Evolutionary conservation across 2,797 vertebrate species (phyloP), one percentile per base, ranked within the genome.

Genomic region (Antrozous pallidus): DNA sequence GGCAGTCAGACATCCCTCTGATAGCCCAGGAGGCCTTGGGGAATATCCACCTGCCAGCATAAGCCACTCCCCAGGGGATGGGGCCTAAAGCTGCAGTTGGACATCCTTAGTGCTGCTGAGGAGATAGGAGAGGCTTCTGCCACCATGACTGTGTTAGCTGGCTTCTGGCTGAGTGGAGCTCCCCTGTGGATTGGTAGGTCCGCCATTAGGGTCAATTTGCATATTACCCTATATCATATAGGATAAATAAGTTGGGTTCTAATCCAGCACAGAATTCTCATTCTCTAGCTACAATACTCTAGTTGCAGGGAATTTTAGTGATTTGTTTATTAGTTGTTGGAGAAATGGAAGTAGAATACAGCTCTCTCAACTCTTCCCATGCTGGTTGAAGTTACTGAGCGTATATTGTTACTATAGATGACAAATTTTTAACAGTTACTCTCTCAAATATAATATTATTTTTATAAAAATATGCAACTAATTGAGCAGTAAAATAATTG

Each of bases 391-490:
- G 74, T 47, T 36, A 9, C n/a, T 78, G 10, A 71, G 14, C 26
- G 40, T 3, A 26, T 54, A 70, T n/a, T 86, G 17, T 81, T 65
- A 31, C 51, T 74, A 16, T 8, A 38, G 42, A 33, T 45, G 47
- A 79, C 49, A 88, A 18, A 33, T 54, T 42, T 75, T 90, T 85
- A 93, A 88, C 8, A 79, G 42, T n/a, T 63, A 18, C 20, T 49
- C 42, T 69, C 36, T 67, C 61, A 69, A 73, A 75, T 74, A 49
- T 80, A 65, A 67, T 63, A 31, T 63, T 69, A 20, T 81, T 80
- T 86, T 75, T 67, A 42, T 58, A 77, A 91, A 95, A 73, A 73
- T 38, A 24, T 81, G 2, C 36, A 61, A 38, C 40, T 82, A 82
- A 75, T 45, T 86, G 26, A 38, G 51, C 92, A 94, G 20, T 18